Evolutionary conservation across 2,888 invertebrate genomes (phyloP), one percentile per base, ranked within the genome.

Genomic region (Troides helena): DNA sequence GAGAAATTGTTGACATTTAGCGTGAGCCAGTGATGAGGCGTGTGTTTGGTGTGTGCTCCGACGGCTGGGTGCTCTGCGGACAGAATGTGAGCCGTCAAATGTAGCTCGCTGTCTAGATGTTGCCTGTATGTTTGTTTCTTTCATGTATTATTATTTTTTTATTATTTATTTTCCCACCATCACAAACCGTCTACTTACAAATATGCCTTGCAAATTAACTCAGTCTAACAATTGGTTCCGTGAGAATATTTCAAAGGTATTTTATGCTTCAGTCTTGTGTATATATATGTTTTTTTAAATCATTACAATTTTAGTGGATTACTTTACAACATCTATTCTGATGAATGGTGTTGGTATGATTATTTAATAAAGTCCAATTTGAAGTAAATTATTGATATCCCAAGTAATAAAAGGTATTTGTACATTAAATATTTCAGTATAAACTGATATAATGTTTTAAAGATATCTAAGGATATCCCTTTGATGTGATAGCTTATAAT

Each of bases 41-140:
- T 67, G 93, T 94, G 43, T 92, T 94, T 66, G 93, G 93, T 62
- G 93, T 93, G 7, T 94, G 94, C 80, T 88, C 93, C 7, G 94
- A 94, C 75, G 89, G 93, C 75, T 91, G 92, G 89, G 81, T 89
- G 72, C 89, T 91, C 73, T 93, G 93, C 78, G 91, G 93, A 77
- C 93, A 93, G 85, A 92, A 92, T 92, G 93, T 93, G 90, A 92
- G 92, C 80, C 72, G 87, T 80, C 84, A 84, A 78, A 78, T 75
- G 81, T 87, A 81, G 80, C 85, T 77, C 81, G 85, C 84, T 81
- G 82, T 83, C 84, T 90, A 87, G 87, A 87, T 92, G 91, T 92
- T 92, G 92, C 90, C 86, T 91, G 92, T 92, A 91, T 90, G 92
- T 92, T 85, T 81, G 80, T 81, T 85, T 80, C 78, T 85, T 80